phyloP scores from a whole-genome alignment of 2,888 invertebrate genomes.

The Hofmannophila pseudospretella region DNA sequence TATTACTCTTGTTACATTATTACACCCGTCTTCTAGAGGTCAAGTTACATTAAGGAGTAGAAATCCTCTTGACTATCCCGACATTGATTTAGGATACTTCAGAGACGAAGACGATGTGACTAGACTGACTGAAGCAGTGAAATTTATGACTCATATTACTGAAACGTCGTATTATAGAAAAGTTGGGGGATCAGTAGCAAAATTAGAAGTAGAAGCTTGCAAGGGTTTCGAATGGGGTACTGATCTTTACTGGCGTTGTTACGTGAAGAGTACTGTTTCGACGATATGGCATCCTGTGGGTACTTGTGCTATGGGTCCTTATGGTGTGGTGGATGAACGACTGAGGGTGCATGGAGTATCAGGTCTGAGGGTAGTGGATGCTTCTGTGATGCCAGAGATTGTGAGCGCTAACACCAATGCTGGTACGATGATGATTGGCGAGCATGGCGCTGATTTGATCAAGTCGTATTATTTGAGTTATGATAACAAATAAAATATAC shows the following conservation, averaged over 20 bases:
- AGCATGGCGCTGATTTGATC: constrained; percentile 61
- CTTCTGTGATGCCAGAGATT: constrained; percentile 55
- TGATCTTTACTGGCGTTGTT: constrained; percentile 81
- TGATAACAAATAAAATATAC: not conserved
- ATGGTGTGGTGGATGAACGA: constrained; percentile 55
- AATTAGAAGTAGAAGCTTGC: constrained; percentile 55
- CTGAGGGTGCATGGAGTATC: constrained; percentile 45
- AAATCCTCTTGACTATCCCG: constrained; percentile 14
- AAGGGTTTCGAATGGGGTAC: constrained; percentile 57
- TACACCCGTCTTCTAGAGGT: constrained; percentile 18
- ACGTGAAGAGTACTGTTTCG: constrained; percentile 70
- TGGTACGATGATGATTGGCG: constrained; percentile 65
- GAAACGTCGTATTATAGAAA: constrained; percentile 17
- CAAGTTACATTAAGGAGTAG: constrained; percentile 13
- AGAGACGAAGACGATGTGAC: constrained; percentile 14
- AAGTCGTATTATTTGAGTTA: constrained; percentile 36
- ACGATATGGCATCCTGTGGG: constrained; percentile 80
- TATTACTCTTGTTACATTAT: constrained; percentile 5
- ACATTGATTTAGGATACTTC: constrained; percentile 16
- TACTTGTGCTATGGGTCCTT: constrained; percentile 54
- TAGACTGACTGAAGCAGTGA: constrained; percentile 11
- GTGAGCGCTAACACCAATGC: constrained; percentile 62
- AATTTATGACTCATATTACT: constrained; percentile 11
- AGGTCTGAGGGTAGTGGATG: constrained; percentile 53
- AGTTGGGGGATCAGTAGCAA: constrained; percentile 13